Evolutionary conservation across 2,888 invertebrate species (phyloP).

Genomic region (Agriopis leucophaearia): DNA sequence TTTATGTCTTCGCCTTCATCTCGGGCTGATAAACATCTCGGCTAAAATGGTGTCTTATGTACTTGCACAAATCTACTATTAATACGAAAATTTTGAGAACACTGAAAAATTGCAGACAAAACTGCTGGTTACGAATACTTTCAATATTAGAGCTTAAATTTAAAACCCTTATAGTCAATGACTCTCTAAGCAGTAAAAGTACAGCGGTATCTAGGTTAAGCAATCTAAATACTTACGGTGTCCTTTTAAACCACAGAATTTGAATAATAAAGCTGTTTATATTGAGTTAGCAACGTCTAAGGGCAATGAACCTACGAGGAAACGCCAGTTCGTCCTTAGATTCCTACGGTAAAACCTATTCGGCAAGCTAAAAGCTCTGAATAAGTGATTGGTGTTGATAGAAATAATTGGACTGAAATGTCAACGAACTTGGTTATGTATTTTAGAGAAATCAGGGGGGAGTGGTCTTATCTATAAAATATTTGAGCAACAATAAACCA

Average conservation of each 20-base stretch:
- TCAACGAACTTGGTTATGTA: constrained; percentile 9
- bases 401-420: constrained; percentile 5
- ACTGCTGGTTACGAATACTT: neutral
- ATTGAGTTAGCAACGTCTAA: constrained; percentile 33
- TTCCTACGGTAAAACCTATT: constrained; percentile 9
- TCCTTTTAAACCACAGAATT: constrained; percentile 24
- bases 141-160: no score
- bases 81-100: neutral
- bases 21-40: no score
- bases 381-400: constrained; percentile 16
- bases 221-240: constrained; percentile 28
- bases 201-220: constrained; percentile 20
- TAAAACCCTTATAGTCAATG: constrained; percentile 7
- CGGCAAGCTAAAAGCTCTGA: constrained; percentile 20
- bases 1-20: no score
- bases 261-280: constrained; percentile 33
- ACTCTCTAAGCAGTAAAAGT: constrained; percentile 18
- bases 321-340: constrained; percentile 5
- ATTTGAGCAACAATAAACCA: no score
- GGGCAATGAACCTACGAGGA: constrained; percentile 33
- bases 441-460: neutral
- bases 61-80: neutral
- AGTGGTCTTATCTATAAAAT: neutral
- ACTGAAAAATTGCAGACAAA: neutral
- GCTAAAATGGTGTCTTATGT: no score